Base-by-base conservation (phyloP, 2,888 invertebrate genomes). In the Eledone cirrhosa region DNA sequence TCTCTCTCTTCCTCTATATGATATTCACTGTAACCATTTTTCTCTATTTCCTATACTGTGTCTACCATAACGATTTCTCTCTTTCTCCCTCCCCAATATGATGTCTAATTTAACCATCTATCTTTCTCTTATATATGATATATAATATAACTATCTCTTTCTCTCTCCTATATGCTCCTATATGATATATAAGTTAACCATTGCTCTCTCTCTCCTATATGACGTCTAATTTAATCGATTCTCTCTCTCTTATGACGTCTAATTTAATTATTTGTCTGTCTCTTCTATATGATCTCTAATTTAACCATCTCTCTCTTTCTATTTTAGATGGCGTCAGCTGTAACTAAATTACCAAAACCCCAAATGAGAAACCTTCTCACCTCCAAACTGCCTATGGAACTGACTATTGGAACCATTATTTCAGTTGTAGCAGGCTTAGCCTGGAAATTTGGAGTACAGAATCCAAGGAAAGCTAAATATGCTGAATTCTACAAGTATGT, bases 401-500 rank as follows among this genome's bases (percentile, higher is more conserved):
- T 33, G 22, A n/a, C 31, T 5, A 59, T 78, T 59, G 78, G 72
- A 27, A 48, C 41, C 24, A 33, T n/a, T 22, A 24, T 78, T 41
- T 48, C 74, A 22, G 63, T 74, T 22, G 2, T 22, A 5, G 0
- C 47, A 31, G 41, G 31, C 0, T 3, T 78, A 8, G 78, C 75
- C 59, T 78, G 74, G 48, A 78, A 78, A 63, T 78, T 72, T 27
- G 48, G 48, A 24, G n/a, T 78, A 3, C 31, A 72, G 48, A 41
- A 74, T 7, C 78, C 78, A 5, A 78, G 78, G 33, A 78, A 75
- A 78, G 63, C 33, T 8, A 75, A 63, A 75, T 78, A 78, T 74
- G 78, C 78, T 69, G 74, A 72, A 48, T 78, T 78, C 41, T 78
- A 78, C 63, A 74, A 78, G 78, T 78, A 53, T 74, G 75, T 75